Evolutionary conservation across 2,113 vertebrate species (phyloP).

Genomic region (Steatornis caripensis): DNA sequence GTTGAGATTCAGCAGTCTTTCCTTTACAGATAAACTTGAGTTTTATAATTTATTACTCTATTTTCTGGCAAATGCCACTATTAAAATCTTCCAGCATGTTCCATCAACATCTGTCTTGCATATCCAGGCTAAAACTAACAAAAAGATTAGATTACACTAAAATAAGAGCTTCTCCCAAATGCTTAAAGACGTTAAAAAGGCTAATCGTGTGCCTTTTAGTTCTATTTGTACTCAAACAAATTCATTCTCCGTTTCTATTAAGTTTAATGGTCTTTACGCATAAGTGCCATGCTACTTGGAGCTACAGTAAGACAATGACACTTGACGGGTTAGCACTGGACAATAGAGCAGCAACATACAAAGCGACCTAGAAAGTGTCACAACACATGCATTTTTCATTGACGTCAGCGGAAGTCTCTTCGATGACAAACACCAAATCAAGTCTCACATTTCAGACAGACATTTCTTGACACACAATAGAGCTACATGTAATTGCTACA

Average conservation of each 20-base stretch:
- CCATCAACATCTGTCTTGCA: neutral
- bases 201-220: neutral
- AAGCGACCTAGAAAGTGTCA: neutral
- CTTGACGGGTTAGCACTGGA: neutral
- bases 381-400: neutral
- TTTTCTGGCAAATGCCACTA: neutral
- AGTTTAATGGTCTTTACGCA: neutral
- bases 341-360: neutral
- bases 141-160: neutral
- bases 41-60: neutral
- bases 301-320: neutral
- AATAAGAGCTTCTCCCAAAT: neutral
- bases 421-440: neutral
- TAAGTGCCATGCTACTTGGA: neutral
- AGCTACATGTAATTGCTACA: neutral
- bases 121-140: neutral
- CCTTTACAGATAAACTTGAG: neutral
- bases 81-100: neutral
- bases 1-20: neutral
- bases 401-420: neutral
- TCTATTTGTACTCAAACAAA: neutral
- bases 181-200: neutral
- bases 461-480: neutral
- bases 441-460: neutral
- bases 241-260: neutral